Evolutionary conservation across 2,888 invertebrate species (phyloP), one percentile per base, ranked within the genome.

Genomic region (Vanessa cardui): DNA sequence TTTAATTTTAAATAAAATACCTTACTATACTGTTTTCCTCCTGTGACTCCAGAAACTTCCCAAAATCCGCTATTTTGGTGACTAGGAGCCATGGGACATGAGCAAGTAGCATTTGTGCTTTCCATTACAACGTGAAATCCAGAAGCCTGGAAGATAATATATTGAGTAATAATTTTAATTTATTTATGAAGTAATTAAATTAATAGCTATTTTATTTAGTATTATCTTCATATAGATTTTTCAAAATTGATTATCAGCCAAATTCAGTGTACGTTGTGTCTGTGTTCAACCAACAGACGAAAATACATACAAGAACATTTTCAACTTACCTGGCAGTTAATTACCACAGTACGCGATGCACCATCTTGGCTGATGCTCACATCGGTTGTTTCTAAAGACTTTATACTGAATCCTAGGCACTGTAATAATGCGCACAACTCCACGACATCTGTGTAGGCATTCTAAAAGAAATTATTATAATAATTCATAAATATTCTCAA

Each of bases 121-220:
- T 93, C 91, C 73, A 93, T 70, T 49, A 88, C 85, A 56, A 93
- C 90, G 67, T 88, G 87, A 1, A 92, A 77, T 1, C 93, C 92
- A 62, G 93, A 92, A 0, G 84, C 78, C 93, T 93, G 75, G 12
- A 50, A 64, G 56, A 1, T 44, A 18, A n/a, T 39, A 6, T 31
- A 33, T 26, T 60, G 4, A 58, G 26, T 18, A 39, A 9, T 9
- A 58, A 9, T 44, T 47, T 47, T 47, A n/a, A 16, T 7, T 47
- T n/a, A 3, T 18, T 47, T 47, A 18, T 18, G 16, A 47, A n/a
- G 16, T n/a, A 47, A 47, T 39, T 3, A 4, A 39, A 12, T 39
- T 39, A 2, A 26, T 26, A 26, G 26, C 3, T 26, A 26, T 26
- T 26, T 3, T 26, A 26, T 26, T 26, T 26, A 26, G 5, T 26